A percentile compares a stretch with the other conserved stretches of the same genome.
Conservation (phyloP, 2,797 vertebrate genomes). For the Pipistrellus pipistrellus region DNA sequence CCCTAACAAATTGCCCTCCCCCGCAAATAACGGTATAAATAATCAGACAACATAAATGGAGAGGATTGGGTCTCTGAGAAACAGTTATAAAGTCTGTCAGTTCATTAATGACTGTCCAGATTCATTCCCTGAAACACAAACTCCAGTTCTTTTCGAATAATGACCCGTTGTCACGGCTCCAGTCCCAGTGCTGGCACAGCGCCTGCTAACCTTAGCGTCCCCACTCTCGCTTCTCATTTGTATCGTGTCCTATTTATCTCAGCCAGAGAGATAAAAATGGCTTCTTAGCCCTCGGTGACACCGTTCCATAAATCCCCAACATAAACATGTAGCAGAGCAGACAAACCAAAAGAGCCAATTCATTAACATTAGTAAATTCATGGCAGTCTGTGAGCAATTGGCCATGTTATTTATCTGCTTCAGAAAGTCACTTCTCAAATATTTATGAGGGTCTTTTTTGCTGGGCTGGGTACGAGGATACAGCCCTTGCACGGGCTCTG, state of each 20-base stretch:
- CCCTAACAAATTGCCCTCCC: slow-evolving; percentile 59
- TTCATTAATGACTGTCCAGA: slow-evolving; percentile 82
- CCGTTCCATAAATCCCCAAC: slow-evolving; percentile 78
- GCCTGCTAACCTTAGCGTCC: slow-evolving; percentile 80
- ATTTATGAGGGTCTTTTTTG: slow-evolving; percentile 56
- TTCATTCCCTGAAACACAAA: slow-evolving; percentile 82
- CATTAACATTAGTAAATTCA: slow-evolving; percentile 73
- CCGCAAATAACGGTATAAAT: slow-evolving; percentile 60
- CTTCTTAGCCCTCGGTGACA: slow-evolving; percentile 74
- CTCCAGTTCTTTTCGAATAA: slow-evolving; percentile 81
- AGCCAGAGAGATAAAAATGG: slow-evolving; percentile 79
- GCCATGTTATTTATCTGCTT: slow-evolving; percentile 61
- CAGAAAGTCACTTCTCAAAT: slow-evolving; percentile 66
- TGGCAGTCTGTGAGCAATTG: slow-evolving; percentile 58
- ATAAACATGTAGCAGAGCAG: slow-evolving; percentile 79
- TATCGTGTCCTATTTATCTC: slow-evolving; percentile 74
- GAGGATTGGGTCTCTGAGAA: slow-evolving; percentile 77
- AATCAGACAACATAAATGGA: slow-evolving; percentile 67
- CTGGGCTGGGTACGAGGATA: not conserved
- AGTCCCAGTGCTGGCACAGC: slow-evolving; percentile 64
- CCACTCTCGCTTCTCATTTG: slow-evolving; percentile 77
- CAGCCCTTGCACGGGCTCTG: not conserved
- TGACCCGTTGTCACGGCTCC: slow-evolving; percentile 75
- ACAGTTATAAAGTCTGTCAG: slow-evolving; percentile 80
- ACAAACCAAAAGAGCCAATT: slow-evolving; percentile 77